Conservation (phyloP, 2,888 invertebrate species). For the Acleris emargana region DNA sequence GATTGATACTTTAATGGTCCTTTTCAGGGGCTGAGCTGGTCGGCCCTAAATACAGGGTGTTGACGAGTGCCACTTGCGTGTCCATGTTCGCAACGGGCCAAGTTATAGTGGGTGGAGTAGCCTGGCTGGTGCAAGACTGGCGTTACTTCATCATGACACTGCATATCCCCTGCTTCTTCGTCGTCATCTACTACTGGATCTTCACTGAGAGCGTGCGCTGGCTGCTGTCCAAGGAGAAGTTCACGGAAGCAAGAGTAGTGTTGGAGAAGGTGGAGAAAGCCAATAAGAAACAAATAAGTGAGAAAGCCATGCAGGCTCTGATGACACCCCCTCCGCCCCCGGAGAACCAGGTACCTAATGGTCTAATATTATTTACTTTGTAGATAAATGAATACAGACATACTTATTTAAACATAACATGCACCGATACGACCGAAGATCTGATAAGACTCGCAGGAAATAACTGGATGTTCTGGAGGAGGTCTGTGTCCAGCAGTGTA, state of each 20-base stretch:
- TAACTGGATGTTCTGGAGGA: too few species aligned
- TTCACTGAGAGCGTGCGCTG: constrained; percentile 88
- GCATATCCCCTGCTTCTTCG: constrained; percentile 87
- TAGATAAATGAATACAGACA: too few species aligned
- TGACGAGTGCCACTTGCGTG: constrained; percentile 87
- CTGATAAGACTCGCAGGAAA: too few species aligned
- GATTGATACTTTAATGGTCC: not conserved
- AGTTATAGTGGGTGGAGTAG: constrained; percentile 85
- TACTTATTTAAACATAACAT: too few species aligned
- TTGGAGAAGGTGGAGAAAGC: constrained; percentile 84
- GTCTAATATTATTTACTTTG: too few species aligned
- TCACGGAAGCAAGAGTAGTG: constrained; percentile 84
- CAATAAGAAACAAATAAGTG: constrained; percentile 83
- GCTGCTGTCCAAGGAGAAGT: constrained; percentile 87
- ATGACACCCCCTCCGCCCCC: constrained; percentile 61
- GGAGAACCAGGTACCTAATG: constrained; percentile 1
- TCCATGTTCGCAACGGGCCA: constrained; percentile 90
- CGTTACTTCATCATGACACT: constrained; percentile 85
- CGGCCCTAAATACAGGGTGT: constrained; percentile 88
- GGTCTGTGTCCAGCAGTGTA: too few species aligned
- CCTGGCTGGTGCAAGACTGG: constrained; percentile 88
- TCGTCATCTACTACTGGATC: constrained; percentile 87
- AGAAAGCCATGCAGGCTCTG: constrained; percentile 75
- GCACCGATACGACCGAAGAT: too few species aligned
- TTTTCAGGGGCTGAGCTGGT: constrained; percentile 88